Evolutionary conservation across 2,113 vertebrate species (phyloP).

Genomic region (Heptranchias perlo): DNA sequence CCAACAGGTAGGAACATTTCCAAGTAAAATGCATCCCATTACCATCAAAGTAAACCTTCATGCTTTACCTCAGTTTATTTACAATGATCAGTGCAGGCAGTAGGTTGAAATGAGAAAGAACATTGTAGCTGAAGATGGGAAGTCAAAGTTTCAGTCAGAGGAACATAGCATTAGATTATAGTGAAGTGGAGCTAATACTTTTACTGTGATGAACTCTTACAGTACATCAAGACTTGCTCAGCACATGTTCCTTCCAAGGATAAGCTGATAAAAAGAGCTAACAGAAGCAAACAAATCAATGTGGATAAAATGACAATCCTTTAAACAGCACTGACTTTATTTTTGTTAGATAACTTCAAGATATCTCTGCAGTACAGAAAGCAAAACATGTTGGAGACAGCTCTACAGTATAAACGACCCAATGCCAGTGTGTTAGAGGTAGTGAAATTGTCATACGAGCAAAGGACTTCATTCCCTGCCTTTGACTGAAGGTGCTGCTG

Average conservation of each 20-base stretch:
- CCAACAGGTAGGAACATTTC: too few relatives aligned
- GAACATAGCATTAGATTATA: too few relatives aligned
- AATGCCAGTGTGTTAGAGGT: background rate
- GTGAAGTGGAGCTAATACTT: background rate
- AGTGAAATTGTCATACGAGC: background rate
- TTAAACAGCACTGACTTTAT: background rate
- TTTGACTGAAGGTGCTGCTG: background rate
- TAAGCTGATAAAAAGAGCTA: background rate
- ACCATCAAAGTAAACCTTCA: too few relatives aligned
- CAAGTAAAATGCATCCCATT: too few relatives aligned
- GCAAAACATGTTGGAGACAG: background rate
- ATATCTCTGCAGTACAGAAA: background rate
- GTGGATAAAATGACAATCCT: too few relatives aligned
- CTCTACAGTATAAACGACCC: background rate
- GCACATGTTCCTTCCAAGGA: background rate
- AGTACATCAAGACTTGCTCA: background rate
- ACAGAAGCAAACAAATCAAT: too few relatives aligned
- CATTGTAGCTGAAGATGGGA: too few relatives aligned
- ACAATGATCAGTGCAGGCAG: too few relatives aligned
- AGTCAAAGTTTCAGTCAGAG: too few relatives aligned
- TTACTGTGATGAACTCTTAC: background rate
- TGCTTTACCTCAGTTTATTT: too few relatives aligned
- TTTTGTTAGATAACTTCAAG: background rate
- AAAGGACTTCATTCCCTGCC: too few relatives aligned
- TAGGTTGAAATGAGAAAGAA: too few relatives aligned